Evolutionary conservation across 2,888 invertebrate species (phyloP).

Genomic region (Rhodophaea formosa): DNA sequence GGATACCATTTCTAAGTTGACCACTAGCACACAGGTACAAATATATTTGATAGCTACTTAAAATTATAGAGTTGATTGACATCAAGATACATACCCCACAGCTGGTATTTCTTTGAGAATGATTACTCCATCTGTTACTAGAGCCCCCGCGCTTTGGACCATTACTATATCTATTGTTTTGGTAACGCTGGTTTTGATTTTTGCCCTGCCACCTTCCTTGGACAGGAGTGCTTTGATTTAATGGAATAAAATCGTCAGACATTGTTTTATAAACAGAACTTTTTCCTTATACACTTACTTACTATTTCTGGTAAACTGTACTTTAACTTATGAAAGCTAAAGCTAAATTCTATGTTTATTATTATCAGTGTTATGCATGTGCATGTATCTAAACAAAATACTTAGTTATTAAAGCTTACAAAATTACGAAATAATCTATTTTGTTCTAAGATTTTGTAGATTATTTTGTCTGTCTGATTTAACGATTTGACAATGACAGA

Average conservation of each 20-base stretch:
- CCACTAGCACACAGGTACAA: no score
- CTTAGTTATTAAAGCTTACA: no score
- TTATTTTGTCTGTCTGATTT: no score
- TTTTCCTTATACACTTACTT: neutral
- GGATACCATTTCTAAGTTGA: no score
- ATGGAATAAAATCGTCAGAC: conserved; percentile 70
- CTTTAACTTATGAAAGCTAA: no score
- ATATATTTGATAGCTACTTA: no score
- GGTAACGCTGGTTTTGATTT: conserved; percentile 41
- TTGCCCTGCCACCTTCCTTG: conserved; percentile 50
- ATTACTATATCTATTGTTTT: conserved; percentile 43
- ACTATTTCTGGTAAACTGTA: neutral
- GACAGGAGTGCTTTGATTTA: conserved; percentile 70
- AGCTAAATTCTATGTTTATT: no score
- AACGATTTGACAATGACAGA: no score
- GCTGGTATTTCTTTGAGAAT: conserved; percentile 54
- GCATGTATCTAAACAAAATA: no score
- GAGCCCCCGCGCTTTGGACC: conserved; percentile 42
- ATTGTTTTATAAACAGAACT: conserved; percentile 32
- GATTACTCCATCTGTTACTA: conserved; percentile 51
- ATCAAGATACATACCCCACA: conserved; percentile 48
- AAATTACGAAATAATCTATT: no score
- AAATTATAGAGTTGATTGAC: neutral
- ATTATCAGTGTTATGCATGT: no score
- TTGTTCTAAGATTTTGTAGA: no score